Evolutionary conservation across 2,113 vertebrate species (phyloP).

Genomic region (Suncus etruscus): DNA sequence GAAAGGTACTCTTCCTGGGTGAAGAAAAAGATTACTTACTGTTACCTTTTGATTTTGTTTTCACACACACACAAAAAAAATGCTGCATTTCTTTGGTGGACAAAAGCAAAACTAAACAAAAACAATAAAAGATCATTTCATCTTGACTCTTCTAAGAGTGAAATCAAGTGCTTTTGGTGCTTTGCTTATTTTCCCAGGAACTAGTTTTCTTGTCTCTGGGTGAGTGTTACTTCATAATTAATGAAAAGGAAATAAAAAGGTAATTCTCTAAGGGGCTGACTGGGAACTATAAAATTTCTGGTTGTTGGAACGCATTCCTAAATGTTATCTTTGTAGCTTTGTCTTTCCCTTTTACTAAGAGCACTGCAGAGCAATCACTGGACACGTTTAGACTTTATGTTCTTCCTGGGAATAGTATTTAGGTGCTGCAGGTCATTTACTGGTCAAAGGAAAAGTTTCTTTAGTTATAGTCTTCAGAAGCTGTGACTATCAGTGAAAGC

Average conservation of each 20-base stretch:
- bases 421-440: conserved; percentile 39
- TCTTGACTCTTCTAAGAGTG: background rate
- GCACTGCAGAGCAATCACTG: background rate
- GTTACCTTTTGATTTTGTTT: background rate
- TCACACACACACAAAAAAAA: background rate
- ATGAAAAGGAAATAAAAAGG: background rate
- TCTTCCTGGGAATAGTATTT: conserved; percentile 17
- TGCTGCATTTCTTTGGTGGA: background rate
- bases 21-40: too few species aligned
- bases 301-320: background rate
- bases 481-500: conserved; percentile 40
- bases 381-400: conserved; percentile 11
- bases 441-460: conserved; percentile 66
- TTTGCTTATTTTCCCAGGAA: background rate
- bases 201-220: background rate
- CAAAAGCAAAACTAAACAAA: background rate
- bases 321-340: background rate
- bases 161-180: background rate
- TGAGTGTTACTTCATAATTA: background rate
- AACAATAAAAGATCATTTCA: background rate
- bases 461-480: conserved; percentile 57
- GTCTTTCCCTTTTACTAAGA: conserved; percentile 7
- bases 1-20: background rate
- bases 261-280: background rate
- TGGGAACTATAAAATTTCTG: background rate